Percentiles rank a stretch among this genome's conserved stretches.
phyloP scores from a whole-genome alignment of 2,113 vertebrate species.

The Bungarus multicinctus region DNA sequence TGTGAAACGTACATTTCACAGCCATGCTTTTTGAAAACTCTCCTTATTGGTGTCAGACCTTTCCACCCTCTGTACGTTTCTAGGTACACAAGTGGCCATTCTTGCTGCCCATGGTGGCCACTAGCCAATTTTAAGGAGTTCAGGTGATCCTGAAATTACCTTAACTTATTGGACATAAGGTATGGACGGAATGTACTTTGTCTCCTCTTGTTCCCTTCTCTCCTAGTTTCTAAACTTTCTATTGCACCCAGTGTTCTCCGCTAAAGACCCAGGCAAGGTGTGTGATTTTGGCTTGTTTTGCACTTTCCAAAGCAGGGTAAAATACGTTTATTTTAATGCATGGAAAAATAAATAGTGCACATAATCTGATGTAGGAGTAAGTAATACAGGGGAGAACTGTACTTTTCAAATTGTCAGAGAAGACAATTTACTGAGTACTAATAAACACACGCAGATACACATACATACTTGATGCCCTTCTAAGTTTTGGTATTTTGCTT shows the following conservation, averaged over 20 bases:
- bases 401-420: too few relatives aligned
- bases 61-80: not conserved
- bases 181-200: not conserved
- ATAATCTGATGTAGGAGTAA: not conserved
- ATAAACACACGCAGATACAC: not conserved
- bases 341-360: not conserved
- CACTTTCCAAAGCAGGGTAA: not conserved
- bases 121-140: not conserved
- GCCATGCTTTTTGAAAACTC: not conserved
- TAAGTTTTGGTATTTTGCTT: not conserved
- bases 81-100: not conserved
- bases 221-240: not conserved
- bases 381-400: not conserved
- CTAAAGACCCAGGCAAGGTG: not conserved
- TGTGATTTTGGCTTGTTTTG: not conserved
- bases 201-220: not conserved
- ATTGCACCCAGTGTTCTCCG: not conserved
- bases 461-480: not conserved
- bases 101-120: not conserved
- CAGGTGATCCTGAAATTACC: fast-evolving
- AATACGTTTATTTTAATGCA: not conserved
- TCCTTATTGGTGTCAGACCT: not conserved
- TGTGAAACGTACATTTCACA: not conserved
- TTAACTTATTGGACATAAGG: not conserved
- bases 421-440: not conserved